Evolutionary conservation across 2,888 invertebrate species (phyloP), one percentile per base, ranked within the genome.

Genomic region (Candidula unifasciata): DNA sequence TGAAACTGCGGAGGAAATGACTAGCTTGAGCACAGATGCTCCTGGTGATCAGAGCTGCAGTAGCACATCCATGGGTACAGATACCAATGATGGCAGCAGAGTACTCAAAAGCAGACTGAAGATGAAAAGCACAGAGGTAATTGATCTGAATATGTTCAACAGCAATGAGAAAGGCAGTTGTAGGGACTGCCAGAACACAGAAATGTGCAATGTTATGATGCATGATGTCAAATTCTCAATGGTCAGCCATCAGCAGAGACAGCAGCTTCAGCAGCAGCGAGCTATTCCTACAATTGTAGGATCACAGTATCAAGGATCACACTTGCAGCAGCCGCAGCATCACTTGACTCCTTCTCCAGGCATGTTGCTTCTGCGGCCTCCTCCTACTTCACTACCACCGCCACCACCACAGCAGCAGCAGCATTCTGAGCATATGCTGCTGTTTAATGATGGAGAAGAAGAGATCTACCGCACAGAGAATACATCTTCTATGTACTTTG

Each of bases 71-170:
- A 69, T 27, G 27, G 82, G 60, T 35, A 73, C 30, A 16, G 33
- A 68, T 37, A 33, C 77, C 10, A 73, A 30, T n/a, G 33, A 52
- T 24, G 64, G 44, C 5, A 33, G 10, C 1, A 66, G 52, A 10
- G 44, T 44, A 10, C 60, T 84, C 6, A 84, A 84, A 54, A 76
- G 84, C 54, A 60, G 54, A 16, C 64, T 84, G 8, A 84, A 84
- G 44, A 18, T 21, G 3, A 90, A 73, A 86, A 85, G 77, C 35
- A 74, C 79, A 27, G 90, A 90, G 93, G 96, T 96, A 21, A 97
- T 98, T 92, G 91, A 91, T 83, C 80, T 90, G 80, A 86, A 87
- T 27, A 88, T 90, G 79, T 93, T 90, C 86, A 93, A 93, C 87
- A 93, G 93, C 87, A 93, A 93, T 80, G 93, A 93, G 86, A 86